Evolutionary conservation across 2,888 invertebrate species (phyloP), one percentile per base, ranked within the genome.

Genomic region (Thereva nobilitata): DNA sequence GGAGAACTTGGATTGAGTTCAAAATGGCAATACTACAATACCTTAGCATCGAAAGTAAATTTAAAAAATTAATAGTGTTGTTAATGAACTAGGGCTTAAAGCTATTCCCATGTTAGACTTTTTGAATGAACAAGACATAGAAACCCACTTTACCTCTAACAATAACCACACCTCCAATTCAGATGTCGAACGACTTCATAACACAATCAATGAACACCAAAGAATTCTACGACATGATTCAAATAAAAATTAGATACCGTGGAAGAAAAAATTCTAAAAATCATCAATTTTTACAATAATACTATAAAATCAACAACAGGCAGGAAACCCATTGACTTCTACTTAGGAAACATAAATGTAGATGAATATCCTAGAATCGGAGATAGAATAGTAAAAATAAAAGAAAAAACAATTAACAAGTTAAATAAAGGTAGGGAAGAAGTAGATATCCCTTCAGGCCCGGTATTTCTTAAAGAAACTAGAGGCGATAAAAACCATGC

Each of bases 11-110:
- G n/a, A n/a, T n/a, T n/a, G n/a, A n/a, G 41, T 9, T 54, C 41
- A 54, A 54, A 50, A 6, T 64, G 53, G 54, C 66, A 1, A 35
- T 57, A 4, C 40, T 55, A 7, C 56, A 56, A 49, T 47, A 66
- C 10, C 12, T 66, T 4, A 38, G n/a, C 10, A 56, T 7, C 1
- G 9, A 40, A 9, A 42, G 54, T 1, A 3, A 54, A 34, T 37
- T 53, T 34, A 65, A 65, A 45, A 41, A 57, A n/a, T 10, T 66
- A 10, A 38, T 56, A n/a, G n/a, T 2, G 47, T 38, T 4, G 56
- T 56, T n/a, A 66, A 66, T 37, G 54, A 54, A 9, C n/a, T 54
- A 9, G 54, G 54, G 3, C 10, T 54, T 5, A 54, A 54, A 54
- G 54, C 54, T 5, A 3, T 54, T 3, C 54, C 54, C 2, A 2